Conservation (phyloP, 2,113 vertebrate genomes). For the Lasiurus borealis region DNA sequence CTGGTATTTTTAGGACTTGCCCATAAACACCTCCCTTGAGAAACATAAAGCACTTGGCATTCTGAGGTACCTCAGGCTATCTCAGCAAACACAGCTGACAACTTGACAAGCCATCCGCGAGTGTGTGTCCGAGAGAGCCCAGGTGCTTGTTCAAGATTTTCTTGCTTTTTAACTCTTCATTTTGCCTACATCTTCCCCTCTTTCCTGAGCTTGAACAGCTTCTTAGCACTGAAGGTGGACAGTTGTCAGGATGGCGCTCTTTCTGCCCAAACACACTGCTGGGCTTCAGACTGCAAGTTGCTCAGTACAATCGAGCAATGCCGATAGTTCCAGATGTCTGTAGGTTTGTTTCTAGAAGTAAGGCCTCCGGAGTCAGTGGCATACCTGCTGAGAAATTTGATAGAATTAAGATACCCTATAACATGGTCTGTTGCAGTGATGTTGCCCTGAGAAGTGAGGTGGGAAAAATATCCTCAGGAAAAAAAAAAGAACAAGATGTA, state of each 20-base stretch:
- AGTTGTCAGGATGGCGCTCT: no score
- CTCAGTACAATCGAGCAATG: neutral
- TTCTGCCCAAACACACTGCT: neutral
- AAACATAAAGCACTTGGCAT: constrained; percentile 28
- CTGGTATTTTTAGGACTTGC: constrained; percentile 71
- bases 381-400: neutral
- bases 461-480: constrained; percentile 61
- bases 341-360: neutral
- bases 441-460: constrained; percentile 61
- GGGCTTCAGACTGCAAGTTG: neutral
- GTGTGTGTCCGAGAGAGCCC: constrained; percentile 35
- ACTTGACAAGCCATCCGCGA: constrained; percentile 65
- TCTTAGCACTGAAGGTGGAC: neutral
- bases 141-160: constrained; percentile 56
- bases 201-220: neutral
- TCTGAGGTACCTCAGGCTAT: constrained; percentile 30
- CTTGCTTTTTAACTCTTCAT: neutral
- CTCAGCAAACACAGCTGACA: constrained; percentile 62
- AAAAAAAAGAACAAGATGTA: constrained; percentile 59
- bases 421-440: constrained; percentile 14
- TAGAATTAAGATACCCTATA: neutral
- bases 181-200: neutral
- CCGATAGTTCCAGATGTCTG: neutral
- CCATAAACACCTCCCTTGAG: constrained; percentile 60
- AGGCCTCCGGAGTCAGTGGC: neutral